These are phyloP conservation scores for Astur gentilis DNA, from an alignment of 2,113 vertebrate genomes.

Conservation along the genomic window DNA sequence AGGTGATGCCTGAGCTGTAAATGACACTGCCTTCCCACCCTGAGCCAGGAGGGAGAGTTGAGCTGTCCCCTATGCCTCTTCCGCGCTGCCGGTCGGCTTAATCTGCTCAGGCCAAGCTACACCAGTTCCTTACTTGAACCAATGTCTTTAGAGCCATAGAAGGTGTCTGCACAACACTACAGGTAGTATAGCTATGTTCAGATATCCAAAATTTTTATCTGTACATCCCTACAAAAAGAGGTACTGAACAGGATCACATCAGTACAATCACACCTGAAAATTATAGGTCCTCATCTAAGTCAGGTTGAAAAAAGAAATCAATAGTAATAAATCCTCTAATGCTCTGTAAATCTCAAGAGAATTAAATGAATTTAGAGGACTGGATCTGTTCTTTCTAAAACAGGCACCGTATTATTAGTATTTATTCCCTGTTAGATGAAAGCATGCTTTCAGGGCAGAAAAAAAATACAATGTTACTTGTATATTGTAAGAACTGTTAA, in stretches of 20 bases:
- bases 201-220: background rate
- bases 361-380: background rate
- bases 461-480: background rate
- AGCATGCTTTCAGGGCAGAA: background rate
- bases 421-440: background rate
- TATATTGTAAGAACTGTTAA: background rate
- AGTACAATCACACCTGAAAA: background rate
- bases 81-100: fast-evolving
- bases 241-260: background rate
- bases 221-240: background rate
- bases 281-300: background rate
- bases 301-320: background rate
- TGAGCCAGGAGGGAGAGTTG: background rate
- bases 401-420: background rate
- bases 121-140: background rate
- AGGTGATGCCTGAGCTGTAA: background rate
- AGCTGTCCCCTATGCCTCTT: fast-evolving
- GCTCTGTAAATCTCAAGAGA: background rate
- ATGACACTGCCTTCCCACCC: background rate
- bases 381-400: background rate
- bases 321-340: background rate
- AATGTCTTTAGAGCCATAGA: background rate
- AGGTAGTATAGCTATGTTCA: background rate
- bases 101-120: background rate
- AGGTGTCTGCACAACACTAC: background rate